Conservation (phyloP, 2,113 vertebrate genomes). For the Clarias macrocephalus region DNA sequence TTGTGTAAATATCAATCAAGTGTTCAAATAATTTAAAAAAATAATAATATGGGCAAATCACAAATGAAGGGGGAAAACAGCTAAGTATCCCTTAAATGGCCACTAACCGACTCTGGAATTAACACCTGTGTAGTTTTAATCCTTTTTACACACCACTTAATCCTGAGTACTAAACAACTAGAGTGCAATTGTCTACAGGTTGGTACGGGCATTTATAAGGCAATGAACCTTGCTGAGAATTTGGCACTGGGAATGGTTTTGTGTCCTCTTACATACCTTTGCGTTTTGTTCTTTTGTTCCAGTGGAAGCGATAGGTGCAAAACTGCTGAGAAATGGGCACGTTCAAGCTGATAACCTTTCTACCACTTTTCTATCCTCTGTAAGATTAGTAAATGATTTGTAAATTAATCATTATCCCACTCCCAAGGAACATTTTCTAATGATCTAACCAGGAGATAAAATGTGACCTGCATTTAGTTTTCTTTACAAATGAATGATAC, state of each 20-base stretch:
- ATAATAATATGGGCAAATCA: background rate
- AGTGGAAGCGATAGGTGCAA: background rate
- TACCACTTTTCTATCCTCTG: background rate
- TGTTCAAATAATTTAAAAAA: background rate
- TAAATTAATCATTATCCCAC: conserved; percentile 30
- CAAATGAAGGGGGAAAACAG: too few relatives aligned
- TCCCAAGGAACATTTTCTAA: background rate
- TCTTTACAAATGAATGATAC: background rate
- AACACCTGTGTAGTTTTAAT: background rate
- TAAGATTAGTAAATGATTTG: conserved; percentile 19
- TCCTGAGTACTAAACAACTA: background rate
- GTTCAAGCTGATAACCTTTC: conserved; percentile 2
- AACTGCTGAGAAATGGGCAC: background rate
- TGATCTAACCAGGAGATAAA: background rate
- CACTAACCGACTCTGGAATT: background rate
- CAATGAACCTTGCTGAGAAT: background rate
- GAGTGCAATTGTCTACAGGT: background rate
- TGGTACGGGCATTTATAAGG: background rate
- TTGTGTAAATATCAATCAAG: background rate
- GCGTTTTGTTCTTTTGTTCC: conserved; percentile 3
- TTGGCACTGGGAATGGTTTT: background rate
- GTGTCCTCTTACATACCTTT: conserved; percentile 17
- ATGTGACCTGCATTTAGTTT: background rate
- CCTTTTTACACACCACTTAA: conserved; percentile 8
- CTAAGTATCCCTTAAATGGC: background rate